Evolutionary conservation across 2,888 invertebrate genomes (phyloP).

Genomic region (Plagodis pulveraria): DNA sequence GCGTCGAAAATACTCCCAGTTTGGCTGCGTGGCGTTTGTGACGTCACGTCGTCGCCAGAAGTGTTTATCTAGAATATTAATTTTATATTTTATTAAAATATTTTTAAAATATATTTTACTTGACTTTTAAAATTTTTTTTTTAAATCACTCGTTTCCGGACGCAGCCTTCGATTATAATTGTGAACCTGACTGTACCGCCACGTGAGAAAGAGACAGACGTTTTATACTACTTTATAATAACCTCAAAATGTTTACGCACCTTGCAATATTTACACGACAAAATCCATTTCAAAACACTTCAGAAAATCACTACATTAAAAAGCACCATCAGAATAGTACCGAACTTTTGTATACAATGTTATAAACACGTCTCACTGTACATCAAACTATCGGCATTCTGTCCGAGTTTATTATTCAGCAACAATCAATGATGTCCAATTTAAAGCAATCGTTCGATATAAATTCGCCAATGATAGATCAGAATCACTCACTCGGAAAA

Average conservation of each 20-base stretch:
- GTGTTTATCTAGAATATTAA: no score
- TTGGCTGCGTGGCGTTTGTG: no score
- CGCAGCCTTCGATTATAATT: not conserved
- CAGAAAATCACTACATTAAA: not conserved
- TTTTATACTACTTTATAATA: slow-evolving; percentile 24
- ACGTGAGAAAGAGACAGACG: slow-evolving; percentile 40
- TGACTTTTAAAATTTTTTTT: no score
- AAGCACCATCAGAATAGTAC: no score
- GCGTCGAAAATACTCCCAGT: no score
- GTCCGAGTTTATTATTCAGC: slow-evolving; percentile 19
- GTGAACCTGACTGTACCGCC: slow-evolving; percentile 5
- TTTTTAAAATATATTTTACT: no score
- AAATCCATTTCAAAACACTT: slow-evolving; percentile 12
- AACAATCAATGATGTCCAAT: slow-evolving; percentile 39
- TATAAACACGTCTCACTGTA: slow-evolving; percentile 16
- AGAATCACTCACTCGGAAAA: slow-evolving; percentile 28
- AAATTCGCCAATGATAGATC: slow-evolving; percentile 31
- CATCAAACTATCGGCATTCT: not conserved
- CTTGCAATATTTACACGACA: slow-evolving; percentile 8
- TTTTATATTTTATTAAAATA: no score
- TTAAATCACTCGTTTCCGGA: not conserved
- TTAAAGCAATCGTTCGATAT: slow-evolving; percentile 50
- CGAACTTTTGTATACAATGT: not conserved
- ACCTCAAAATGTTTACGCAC: slow-evolving; percentile 36
- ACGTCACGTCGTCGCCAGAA: no score